Percentiles rank a stretch among this genome's conserved stretches.
phyloP scores from a whole-genome alignment of 2,888 invertebrate genomes.

The Nowickia ferox region DNA sequence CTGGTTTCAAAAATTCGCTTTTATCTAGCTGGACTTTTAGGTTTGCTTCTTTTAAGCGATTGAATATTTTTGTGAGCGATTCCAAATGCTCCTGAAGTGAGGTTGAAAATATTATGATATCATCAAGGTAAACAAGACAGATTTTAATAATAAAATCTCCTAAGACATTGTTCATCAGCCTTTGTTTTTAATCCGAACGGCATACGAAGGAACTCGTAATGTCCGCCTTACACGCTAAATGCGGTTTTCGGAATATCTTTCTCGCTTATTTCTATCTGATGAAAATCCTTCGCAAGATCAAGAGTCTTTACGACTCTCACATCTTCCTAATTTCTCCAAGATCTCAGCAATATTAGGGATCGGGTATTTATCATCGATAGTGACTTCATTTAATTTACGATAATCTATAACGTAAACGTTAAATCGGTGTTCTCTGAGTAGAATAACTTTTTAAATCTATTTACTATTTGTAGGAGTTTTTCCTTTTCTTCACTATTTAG shows the following conservation, averaged over 20 bases:
- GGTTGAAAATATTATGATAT: conserved; percentile 66
- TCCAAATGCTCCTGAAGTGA: conserved; percentile 48
- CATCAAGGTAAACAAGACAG: conserved; percentile 70
- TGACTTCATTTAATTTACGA: too few relatives aligned
- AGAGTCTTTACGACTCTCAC: too few relatives aligned
- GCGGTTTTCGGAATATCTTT: too few relatives aligned
- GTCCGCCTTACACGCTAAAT: conserved; percentile 9
- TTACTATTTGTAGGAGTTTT: not conserved
- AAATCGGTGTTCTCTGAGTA: not conserved
- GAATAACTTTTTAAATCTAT: not conserved
- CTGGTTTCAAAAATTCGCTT: conserved; percentile 46
- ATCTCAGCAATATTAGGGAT: too few relatives aligned
- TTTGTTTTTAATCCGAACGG: too few relatives aligned
- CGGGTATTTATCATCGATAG: too few relatives aligned
- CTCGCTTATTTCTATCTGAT: too few relatives aligned
- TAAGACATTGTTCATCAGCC: conserved; percentile 67
- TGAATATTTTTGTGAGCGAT: conserved; percentile 49
- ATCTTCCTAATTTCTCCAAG: too few relatives aligned
- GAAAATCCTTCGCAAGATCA: too few relatives aligned
- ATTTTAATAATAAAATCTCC: conserved; percentile 57
- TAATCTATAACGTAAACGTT: not conserved
- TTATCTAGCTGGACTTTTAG: conserved; percentile 54
- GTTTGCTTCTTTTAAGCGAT: conserved; percentile 68
- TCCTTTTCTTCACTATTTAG: not conserved
- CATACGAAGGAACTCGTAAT: too few relatives aligned